phyloP scores from a whole-genome alignment of 2,888 invertebrate genomes.

The Spatulosminthurus flaviceps region DNA sequence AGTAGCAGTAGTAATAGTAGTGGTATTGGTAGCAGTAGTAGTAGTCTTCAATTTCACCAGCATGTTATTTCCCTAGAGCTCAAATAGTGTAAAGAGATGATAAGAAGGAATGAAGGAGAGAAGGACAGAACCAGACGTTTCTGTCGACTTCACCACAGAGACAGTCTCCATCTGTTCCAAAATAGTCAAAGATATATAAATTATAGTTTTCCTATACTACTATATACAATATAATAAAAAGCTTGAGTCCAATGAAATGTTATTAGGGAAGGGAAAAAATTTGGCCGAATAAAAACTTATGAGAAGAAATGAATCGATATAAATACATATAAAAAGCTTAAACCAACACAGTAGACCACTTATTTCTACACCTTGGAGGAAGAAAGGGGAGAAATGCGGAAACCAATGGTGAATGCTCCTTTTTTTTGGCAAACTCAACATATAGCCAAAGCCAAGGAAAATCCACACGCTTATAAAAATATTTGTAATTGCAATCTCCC shows the following conservation, averaged over 20 bases:
- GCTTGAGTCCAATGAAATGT: too few relatives aligned
- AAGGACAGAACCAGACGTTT: not conserved
- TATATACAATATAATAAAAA: too few relatives aligned
- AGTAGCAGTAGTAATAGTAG: too few relatives aligned
- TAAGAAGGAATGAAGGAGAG: constrained; percentile 39
- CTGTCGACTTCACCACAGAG: not conserved
- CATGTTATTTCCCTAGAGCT: constrained; percentile 51
- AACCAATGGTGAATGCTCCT: not conserved
- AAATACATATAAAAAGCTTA: not conserved
- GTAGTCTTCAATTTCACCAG: constrained; percentile 12
- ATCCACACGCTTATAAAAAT: constrained; percentile 1
- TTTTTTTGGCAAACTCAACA: not conserved
- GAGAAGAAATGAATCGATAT: too few relatives aligned
- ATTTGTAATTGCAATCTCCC: constrained; percentile 26
- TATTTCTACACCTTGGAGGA: not conserved
- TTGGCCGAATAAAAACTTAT: too few relatives aligned
- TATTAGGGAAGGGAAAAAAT: too few relatives aligned
- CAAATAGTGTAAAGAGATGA: constrained; percentile 49
- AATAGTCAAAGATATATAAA: constrained; percentile 4
- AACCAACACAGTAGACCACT: not conserved
- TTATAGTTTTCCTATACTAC: not conserved
- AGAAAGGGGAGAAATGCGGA: not conserved
- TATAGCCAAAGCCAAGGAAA: too few relatives aligned
- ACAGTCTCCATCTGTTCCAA: constrained; percentile 27
- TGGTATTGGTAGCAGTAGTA: too few relatives aligned